These are phyloP conservation scores for Megamerina dolium DNA, from an alignment of 2,888 invertebrate genomes.

Conservation along the genomic window DNA sequence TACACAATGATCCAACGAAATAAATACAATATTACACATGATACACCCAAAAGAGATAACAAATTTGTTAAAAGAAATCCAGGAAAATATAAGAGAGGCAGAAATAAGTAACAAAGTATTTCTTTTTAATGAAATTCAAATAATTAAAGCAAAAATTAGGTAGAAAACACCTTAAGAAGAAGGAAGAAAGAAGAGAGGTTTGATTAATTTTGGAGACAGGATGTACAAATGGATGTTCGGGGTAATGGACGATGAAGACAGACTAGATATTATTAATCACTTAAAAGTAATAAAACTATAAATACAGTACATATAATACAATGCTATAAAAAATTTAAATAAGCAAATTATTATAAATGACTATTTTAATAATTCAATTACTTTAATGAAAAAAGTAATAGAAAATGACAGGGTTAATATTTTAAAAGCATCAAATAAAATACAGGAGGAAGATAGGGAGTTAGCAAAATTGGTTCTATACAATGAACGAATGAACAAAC, in stretches of 20 bases:
- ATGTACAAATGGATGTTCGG: conserved; percentile 1
- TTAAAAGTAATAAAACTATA: conserved; percentile 1
- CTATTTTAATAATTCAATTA: not conserved
- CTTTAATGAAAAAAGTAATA: not conserved
- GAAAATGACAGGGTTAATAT: not conserved
- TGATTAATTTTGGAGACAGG: not conserved
- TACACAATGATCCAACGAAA: not conserved
- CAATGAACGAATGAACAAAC: not conserved
- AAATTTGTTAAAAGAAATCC: not conserved
- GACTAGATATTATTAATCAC: not conserved
- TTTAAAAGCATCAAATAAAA: not conserved
- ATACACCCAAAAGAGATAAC: conserved; percentile 1
- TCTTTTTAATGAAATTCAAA: conserved; percentile 1
- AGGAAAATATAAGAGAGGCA: not conserved
- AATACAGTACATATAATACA: not conserved
- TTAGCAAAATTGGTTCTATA: not conserved
- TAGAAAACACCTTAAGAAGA: not conserved
- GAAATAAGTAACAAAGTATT: not conserved
- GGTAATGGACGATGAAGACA: not conserved
- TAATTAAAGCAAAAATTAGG: not conserved
- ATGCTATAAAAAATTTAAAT: no score
- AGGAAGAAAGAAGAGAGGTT: not conserved
- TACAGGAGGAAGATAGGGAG: not conserved
- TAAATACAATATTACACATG: conserved; percentile 2
- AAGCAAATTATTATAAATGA: no score